Conservation (phyloP, 2,113 vertebrate species). For the Trachemys scripta region DNA sequence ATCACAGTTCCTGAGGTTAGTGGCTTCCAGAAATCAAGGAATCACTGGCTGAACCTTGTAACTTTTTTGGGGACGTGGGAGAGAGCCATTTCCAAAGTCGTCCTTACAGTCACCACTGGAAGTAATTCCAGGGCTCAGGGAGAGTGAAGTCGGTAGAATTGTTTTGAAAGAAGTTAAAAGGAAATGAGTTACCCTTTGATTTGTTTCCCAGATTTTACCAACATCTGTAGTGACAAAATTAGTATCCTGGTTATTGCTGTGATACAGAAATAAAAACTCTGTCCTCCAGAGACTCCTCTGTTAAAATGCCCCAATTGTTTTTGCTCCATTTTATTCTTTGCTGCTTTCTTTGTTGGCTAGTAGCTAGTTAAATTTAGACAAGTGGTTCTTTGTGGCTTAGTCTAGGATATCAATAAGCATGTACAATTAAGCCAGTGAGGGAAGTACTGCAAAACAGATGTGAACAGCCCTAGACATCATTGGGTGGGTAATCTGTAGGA, state of each 20-base stretch:
- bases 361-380: conserved; percentile 4
- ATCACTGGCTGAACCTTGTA: not conserved
- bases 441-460: conserved; percentile 59
- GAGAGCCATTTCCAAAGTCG: not conserved
- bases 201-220: not conserved
- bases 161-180: not conserved
- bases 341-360: conserved; percentile 11
- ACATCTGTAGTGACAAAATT: not conserved
- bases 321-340: not conserved
- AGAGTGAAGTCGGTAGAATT: not conserved
- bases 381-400: conserved; percentile 52
- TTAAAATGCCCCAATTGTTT: not conserved
- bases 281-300: not conserved
- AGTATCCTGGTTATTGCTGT: not conserved
- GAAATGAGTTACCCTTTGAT: not conserved
- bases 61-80: not conserved
- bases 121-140: not conserved
- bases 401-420: conserved; percentile 34
- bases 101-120: not conserved
- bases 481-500: not conserved
- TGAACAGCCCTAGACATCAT: not conserved
- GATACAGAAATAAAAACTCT: not conserved
- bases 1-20: too few relatives aligned
- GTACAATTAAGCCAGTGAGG: conserved; percentile 64
- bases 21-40: not conserved